These are phyloP conservation scores for Riparia riparia DNA, from an alignment of 2,113 vertebrate species.

Conservation along the genomic window DNA sequence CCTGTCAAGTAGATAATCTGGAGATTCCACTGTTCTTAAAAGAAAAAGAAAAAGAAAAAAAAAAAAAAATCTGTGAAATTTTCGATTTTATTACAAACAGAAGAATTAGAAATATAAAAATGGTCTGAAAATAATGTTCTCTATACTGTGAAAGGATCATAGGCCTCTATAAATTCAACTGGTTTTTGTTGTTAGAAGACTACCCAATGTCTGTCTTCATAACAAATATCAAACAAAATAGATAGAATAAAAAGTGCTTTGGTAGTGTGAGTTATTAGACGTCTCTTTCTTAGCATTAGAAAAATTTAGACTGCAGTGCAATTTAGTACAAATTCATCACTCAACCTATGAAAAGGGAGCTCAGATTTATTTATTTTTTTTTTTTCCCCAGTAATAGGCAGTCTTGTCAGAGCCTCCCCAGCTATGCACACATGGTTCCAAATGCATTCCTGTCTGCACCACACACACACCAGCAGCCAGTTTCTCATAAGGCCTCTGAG, in stretches of 20 bases:
- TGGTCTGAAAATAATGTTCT: neutral
- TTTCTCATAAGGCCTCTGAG: neutral
- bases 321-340: neutral
- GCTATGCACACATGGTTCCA: neutral
- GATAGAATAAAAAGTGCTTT: neutral
- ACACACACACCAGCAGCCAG: neutral
- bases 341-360: neutral
- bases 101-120: neutral
- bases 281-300: neutral
- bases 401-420: neutral
- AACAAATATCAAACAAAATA: neutral
- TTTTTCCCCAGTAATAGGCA: too few relatives aligned
- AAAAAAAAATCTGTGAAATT: neutral
- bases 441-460: neutral
- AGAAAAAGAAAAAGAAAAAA: too few relatives aligned
- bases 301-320: neutral
- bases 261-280: neutral
- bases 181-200: neutral
- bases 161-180: neutral
- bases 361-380: too few relatives aligned
- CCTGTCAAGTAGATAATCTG: neutral
- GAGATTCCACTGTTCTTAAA: neutral
- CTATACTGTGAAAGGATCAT: neutral
- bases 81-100: neutral
- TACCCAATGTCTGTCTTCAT: neutral